Base-by-base conservation (phyloP, 2,113 vertebrate genomes). In the Cephalopterus ornatus region DNA sequence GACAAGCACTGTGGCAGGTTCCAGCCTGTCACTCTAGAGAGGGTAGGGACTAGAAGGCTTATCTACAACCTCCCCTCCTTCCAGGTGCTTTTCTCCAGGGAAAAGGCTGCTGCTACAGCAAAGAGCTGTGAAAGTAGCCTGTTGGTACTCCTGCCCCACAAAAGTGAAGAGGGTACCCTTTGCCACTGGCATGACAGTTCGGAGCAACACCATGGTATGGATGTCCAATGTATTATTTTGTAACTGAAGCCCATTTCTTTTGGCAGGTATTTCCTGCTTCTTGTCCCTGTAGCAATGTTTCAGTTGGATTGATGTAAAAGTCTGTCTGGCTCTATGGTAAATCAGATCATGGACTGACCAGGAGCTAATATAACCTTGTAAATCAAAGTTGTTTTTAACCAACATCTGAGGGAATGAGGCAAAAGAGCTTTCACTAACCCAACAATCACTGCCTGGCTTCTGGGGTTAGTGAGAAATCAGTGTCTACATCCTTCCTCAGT, bases 171-270 rank as follows among this genome's bases (percentile, higher is more conserved):
- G 27, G 9, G 8, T 53, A 0, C 2, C 12, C 13, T 21, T n/a
- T 63, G 39, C 14, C 22, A 8, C 37, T 68, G 52, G 32, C 20
- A 23, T 7, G 44, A 62, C 37, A 42, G 30, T 30, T 44, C 33
- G 32, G 46, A 91, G 13, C 8, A 77, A 68, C 35, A 55, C 15
- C 9, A 5, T 4, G 2, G 21, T 13, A 14, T 7, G 19, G 52
- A 30, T 4, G 3, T n/a, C 35, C 24, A 23, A 3, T 1, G 1
- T 33, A 3, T 12, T 47, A 2, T 46, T 65, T 70, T 70, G 37
- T 46, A 53, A 24, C 22, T 23, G 23, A 76, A 80, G 37, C 8
- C 67, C 53, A 68, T 15, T 62, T 68, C 52, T 83, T 68, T 65
- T 15, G 41, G 44, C 53, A 76, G 27, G 27, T 30, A 59, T 49